Percentiles rank a stretch among this genome's conserved stretches.
These are phyloP conservation scores for Rhinophrynus dorsalis DNA, from an alignment of 2,797 vertebrate species.

Conservation along the genomic window DNA sequence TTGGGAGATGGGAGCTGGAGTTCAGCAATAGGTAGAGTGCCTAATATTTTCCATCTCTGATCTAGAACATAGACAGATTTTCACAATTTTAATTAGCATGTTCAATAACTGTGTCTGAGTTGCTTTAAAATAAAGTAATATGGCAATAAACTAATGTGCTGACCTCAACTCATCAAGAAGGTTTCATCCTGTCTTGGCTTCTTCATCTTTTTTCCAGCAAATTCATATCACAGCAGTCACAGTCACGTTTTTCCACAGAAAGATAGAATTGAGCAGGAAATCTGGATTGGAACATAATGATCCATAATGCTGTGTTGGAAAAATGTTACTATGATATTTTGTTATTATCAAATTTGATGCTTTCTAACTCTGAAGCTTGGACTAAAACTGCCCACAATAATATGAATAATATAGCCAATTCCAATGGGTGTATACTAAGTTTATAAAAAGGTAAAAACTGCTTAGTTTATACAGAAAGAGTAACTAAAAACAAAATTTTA, in stretches of 20 bases:
- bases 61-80: too few species aligned
- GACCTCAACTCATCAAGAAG: neutral
- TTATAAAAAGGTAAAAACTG: too few species aligned
- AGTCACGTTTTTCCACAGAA: slow-evolving; percentile 34
- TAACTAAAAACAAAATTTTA: too few species aligned
- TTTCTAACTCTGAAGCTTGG: neutral
- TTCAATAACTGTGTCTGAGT: too few species aligned
- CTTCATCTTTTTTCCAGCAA: slow-evolving; percentile 24
- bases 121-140: too few species aligned
- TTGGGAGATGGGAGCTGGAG: too few species aligned
- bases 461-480: too few species aligned
- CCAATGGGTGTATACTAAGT: too few species aligned
- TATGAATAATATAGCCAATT: too few species aligned
- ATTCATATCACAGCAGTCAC: slow-evolving; percentile 29
- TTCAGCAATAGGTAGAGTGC: too few species aligned
- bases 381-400: neutral
- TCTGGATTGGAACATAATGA: slow-evolving; percentile 33
- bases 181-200: slow-evolving; percentile 26
- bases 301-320: slow-evolving; percentile 14
- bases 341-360: neutral
- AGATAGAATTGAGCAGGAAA: slow-evolving; percentile 18
- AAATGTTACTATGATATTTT: slow-evolving; percentile 9
- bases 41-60: too few species aligned
- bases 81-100: too few species aligned
- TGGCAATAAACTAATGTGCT: neutral